These are phyloP conservation scores for Thysanoteuthis rhombus DNA, from an alignment of 2,888 invertebrate genomes.

Conservation along the genomic window DNA sequence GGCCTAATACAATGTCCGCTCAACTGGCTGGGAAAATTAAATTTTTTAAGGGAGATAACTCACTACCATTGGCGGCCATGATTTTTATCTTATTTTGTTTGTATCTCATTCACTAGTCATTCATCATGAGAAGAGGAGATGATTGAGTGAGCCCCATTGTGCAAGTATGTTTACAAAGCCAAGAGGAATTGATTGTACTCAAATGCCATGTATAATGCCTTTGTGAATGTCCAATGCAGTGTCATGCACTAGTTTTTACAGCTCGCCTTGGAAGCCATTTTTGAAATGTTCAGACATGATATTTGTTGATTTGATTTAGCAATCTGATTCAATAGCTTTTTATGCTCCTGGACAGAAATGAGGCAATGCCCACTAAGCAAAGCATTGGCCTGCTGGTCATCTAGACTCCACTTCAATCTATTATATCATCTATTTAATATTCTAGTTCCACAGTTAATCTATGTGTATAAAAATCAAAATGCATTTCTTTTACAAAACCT, in stretches of 20 bases:
- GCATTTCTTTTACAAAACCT: no score
- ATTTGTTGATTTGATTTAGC: background rate
- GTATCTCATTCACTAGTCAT: background rate
- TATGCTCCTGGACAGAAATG: background rate
- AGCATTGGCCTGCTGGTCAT: background rate
- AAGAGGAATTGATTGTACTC: constrained; percentile 12
- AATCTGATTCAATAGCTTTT: background rate
- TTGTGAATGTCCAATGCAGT: background rate
- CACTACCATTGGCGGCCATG: background rate
- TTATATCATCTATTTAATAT: background rate
- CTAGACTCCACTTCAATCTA: background rate
- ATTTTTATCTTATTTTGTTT: background rate
- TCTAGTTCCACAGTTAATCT: background rate
- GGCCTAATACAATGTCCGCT: background rate
- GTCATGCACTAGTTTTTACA: background rate
- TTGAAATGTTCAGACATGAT: constrained; percentile 12
- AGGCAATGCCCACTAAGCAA: background rate
- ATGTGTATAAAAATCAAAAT: background rate
- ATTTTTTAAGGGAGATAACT: background rate
- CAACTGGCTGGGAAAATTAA: background rate
- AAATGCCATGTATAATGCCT: background rate
- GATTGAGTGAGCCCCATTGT: background rate
- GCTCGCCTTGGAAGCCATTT: background rate
- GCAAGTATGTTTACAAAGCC: background rate
- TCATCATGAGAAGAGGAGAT: background rate